Evolutionary conservation across 2,888 invertebrate genomes (phyloP).

Genomic region (Polydrusus cervinus): DNA sequence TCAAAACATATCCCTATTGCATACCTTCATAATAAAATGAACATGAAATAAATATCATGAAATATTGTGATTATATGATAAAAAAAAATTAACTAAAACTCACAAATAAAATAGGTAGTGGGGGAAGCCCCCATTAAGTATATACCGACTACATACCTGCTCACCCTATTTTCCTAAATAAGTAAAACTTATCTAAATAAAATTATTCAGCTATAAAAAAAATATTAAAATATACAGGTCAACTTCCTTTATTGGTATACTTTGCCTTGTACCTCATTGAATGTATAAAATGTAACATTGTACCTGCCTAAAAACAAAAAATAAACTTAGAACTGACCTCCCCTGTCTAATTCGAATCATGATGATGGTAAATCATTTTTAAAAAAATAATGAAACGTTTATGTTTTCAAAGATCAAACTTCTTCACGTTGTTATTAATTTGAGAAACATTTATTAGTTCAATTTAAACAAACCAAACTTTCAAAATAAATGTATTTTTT

Average conservation of each 20-base stretch:
- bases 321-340: neutral
- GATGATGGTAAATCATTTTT: no score
- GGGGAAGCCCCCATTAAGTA: conserved; percentile 2
- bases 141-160: conserved; percentile 28
- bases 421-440: no score
- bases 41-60: conserved; percentile 52
- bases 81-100: conserved; percentile 33
- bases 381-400: no score
- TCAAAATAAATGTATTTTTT: no score
- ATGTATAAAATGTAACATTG: conserved; percentile 28
- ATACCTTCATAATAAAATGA: conserved; percentile 44
- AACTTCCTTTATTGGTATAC: conserved; percentile 11
- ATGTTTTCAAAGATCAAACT: no score
- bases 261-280: conserved; percentile 23
- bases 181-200: neutral
- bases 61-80: conserved; percentile 29
- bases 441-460: no score
- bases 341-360: neutral
- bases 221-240: conserved; percentile 13
- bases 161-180: conserved; percentile 15
- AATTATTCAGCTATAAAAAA: neutral
- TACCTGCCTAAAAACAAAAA: conserved; percentile 25
- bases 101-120: conserved; percentile 14
- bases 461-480: no score
- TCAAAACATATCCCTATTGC: conserved; percentile 43